Evolutionary conservation across 2,888 invertebrate genomes (phyloP), one percentile per base, ranked within the genome.

Genomic region (Prenolepis imparis): DNA sequence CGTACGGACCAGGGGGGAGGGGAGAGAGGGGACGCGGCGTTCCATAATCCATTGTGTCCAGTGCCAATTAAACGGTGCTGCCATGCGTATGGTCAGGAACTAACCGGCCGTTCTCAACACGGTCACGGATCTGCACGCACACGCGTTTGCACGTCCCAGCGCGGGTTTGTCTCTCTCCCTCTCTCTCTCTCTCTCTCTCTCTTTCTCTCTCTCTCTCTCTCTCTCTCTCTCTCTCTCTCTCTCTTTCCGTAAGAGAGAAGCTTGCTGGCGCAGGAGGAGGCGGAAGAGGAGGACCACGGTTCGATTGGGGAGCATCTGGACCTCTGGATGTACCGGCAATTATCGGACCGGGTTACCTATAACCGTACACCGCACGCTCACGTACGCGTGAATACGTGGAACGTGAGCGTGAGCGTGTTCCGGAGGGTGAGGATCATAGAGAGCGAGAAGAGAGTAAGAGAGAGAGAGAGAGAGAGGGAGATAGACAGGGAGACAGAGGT

Each of bases 301-400:
- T 94, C 73, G 94, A 94, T 94, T 94, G 94, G 94, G 94, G 92
- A 94, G 94, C 94, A 94, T 94, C 94, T 94, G 94, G 94, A 94
- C 92, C 93, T 93, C 92, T 85, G 93, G 92, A 92, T 91, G 91
- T 93, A 91, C 90, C 92, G 93, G 93, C 93, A 94, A 94, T 94
- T 94, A 94, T 94, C 92, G 92, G 91, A 90, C 92, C 88, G 82
- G 88, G 91, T 90, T 90, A 90, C 90, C 90, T 90, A 90, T 84
- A 89, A 90, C 88, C 88, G 85, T 91, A 88, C 85, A 84, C 85
- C 85, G 39, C 84, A 74, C 78, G 80, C 75, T 72, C 72, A 63
- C 73, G 78, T 81, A 74, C 81, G n/a, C 41, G n/a, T 61, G 36
- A 73, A 59, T 66, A 78, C 80, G 18, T 32, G 66, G 15, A 39